Evolutionary conservation across 2,888 invertebrate species (phyloP).

Genomic region (Oasisia sp.): DNA sequence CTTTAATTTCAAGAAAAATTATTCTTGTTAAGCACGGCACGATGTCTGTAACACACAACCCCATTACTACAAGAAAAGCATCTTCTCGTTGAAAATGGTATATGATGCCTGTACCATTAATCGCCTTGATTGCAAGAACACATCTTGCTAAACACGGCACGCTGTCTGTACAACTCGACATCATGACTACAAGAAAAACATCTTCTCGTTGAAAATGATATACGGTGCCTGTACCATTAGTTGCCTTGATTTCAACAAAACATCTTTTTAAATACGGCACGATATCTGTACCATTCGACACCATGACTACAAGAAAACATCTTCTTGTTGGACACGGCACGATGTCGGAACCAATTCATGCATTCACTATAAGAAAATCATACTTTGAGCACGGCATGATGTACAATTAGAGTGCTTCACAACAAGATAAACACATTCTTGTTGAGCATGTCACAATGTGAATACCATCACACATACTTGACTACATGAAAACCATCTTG

Average conservation of each 20-base stretch:
- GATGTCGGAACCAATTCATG: too few species aligned
- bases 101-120: conserved; percentile 60
- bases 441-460: too few species aligned
- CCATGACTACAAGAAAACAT: conserved; percentile 55
- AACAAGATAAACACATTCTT: too few species aligned
- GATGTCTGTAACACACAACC: conserved; percentile 61
- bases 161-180: conserved; percentile 60
- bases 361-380: too few species aligned
- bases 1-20: too few species aligned
- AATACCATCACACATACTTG: too few species aligned
- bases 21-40: conserved; percentile 59
- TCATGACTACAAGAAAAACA: conserved; percentile 57
- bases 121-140: conserved; percentile 63
- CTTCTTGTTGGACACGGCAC: too few species aligned
- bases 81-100: conserved; percentile 54
- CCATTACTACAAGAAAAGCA: conserved; percentile 55
- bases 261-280: conserved; percentile 60
- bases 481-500: too few species aligned
- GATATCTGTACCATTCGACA: conserved; percentile 61
- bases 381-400: too few species aligned
- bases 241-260: conserved; percentile 63
- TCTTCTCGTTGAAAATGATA: conserved; percentile 54
- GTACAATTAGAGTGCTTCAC: too few species aligned
- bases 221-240: conserved; percentile 60
- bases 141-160: conserved; percentile 60